These are phyloP conservation scores for Clamator glandarius DNA, from an alignment of 2,797 vertebrate species.

Conservation along the genomic window DNA sequence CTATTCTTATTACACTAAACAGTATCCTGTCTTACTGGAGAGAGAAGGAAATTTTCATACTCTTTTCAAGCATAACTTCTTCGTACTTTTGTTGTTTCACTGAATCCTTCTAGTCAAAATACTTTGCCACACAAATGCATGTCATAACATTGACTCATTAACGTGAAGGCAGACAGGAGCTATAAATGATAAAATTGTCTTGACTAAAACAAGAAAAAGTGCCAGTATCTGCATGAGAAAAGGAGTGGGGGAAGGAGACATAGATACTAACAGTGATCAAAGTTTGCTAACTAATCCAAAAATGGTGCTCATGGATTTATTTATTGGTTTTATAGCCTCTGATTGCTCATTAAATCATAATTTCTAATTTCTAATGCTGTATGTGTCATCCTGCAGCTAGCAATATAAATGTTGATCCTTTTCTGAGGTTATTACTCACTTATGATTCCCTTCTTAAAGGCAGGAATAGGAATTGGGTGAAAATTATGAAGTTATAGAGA, in stretches of 20 bases:
- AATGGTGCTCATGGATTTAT: background rate
- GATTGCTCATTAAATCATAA: background rate
- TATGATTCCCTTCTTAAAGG: background rate
- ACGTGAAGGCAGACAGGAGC: background rate
- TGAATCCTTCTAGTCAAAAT: background rate
- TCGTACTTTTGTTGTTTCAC: background rate
- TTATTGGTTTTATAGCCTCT: background rate
- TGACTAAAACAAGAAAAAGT: background rate
- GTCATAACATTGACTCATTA: background rate
- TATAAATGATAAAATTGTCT: background rate
- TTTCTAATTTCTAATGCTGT: background rate
- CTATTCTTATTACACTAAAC: background rate
- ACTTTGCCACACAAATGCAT: background rate
- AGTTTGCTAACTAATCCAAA: background rate
- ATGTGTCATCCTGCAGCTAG: background rate
- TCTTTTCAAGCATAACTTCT: background rate
- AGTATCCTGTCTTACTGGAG: background rate
- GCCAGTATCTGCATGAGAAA: background rate
- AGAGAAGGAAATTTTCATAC: background rate
- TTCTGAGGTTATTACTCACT: background rate
- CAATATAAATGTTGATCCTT: background rate
- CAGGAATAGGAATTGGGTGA: background rate
- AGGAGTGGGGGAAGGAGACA: rapidly evolving
- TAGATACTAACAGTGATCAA: background rate
- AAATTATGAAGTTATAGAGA: background rate